Evolutionary conservation across 2,888 invertebrate species (phyloP).

Genomic region (Doris montereyensis): DNA sequence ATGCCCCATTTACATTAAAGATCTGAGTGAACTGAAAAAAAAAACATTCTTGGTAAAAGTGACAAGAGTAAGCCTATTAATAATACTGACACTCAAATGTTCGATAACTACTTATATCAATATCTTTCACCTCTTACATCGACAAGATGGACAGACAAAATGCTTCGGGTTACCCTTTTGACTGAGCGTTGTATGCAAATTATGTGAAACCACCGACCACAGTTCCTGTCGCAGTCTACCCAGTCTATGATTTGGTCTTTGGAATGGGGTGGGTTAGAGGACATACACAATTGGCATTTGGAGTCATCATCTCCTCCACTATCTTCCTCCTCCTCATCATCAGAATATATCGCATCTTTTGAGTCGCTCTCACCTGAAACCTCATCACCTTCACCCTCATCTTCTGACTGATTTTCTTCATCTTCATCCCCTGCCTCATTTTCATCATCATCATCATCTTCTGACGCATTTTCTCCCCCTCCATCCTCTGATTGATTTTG

Average conservation of each 20-base stretch:
- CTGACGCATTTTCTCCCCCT: background rate
- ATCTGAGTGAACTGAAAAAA: too few species aligned
- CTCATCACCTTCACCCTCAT: background rate
- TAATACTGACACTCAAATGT: background rate
- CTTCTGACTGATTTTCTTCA: background rate
- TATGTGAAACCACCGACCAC: constrained; percentile 41
- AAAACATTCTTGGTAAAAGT: too few species aligned
- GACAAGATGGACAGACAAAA: constrained; percentile 38
- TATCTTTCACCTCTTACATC: background rate
- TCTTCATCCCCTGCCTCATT: background rate
- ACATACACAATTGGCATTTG: constrained; percentile 39
- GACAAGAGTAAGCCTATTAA: background rate
- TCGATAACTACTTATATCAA: background rate
- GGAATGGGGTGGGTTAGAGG: constrained; percentile 32
- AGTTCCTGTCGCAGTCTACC: constrained; percentile 40
- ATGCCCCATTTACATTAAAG: too few species aligned
- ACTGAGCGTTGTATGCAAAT: constrained; percentile 32
- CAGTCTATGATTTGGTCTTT: constrained; percentile 35
- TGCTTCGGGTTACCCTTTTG: constrained; percentile 12
- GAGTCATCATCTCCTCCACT: constrained; percentile 33
- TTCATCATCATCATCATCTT: background rate
- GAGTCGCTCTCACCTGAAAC: background rate
- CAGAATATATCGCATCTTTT: background rate
- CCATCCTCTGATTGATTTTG: background rate
- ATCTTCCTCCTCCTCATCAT: constrained; percentile 18